phyloP scores from a whole-genome alignment of 2,113 vertebrate genomes.

The Aegypius monachus region DNA sequence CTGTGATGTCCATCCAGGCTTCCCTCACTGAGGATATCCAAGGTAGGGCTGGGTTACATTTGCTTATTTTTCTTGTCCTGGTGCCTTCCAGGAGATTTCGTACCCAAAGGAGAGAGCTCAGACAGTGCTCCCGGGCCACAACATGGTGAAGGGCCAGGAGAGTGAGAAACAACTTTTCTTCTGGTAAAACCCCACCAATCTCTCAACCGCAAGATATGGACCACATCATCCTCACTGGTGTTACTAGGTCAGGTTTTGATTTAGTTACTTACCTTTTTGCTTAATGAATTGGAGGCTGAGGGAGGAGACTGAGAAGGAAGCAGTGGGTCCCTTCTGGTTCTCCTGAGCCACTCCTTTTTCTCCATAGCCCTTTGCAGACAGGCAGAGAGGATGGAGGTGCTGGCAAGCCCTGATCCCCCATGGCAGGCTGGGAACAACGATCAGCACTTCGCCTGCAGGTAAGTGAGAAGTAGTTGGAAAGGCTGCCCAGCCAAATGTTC shows the following conservation, averaged over 20 bases:
- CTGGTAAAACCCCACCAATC: background rate
- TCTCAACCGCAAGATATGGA: background rate
- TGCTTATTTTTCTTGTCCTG: background rate
- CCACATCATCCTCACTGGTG: background rate
- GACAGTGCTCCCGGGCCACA: background rate
- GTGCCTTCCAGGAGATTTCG: background rate
- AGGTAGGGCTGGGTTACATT: background rate
- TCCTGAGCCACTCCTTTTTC: background rate
- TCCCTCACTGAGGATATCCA: background rate
- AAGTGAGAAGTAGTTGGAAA: background rate
- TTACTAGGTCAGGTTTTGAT: background rate
- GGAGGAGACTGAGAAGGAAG: background rate
- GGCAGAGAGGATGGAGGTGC: background rate
- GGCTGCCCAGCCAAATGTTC: background rate
- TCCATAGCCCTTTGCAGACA: background rate
- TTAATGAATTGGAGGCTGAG: background rate
- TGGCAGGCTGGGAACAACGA: background rate
- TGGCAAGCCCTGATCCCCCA: background rate
- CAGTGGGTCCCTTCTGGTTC: background rate
- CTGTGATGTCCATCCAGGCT: background rate
- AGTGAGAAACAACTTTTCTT: background rate
- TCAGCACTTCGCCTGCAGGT: background rate
- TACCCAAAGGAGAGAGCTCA: background rate
- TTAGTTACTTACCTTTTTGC: background rate
- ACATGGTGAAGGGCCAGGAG: background rate